These are phyloP conservation scores for Drosophila leontia DNA, from an alignment of 1,140 invertebrate species.

Conservation along the genomic window DNA sequence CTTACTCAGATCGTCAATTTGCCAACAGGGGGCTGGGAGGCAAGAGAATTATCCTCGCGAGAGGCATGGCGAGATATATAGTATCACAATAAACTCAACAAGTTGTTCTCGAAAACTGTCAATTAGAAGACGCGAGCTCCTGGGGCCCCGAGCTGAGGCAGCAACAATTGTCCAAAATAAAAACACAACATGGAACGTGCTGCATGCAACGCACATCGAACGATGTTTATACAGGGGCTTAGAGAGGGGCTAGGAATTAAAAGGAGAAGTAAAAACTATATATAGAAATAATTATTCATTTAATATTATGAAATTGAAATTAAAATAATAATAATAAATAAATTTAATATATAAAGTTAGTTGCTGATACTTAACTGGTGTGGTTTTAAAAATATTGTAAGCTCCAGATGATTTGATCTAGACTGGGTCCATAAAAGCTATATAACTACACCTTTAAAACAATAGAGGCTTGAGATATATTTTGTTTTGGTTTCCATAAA, in stretches of 20 bases:
- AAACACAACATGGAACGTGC: slow-evolving; percentile 73
- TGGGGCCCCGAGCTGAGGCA: slow-evolving; percentile 10
- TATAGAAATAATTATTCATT: neutral
- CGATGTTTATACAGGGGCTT: neutral
- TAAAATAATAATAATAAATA: too few species aligned
- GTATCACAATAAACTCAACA: slow-evolving; percentile 65
- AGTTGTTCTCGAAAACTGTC: slow-evolving; percentile 72
- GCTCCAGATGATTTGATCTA: neutral
- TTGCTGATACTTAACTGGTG: too few species aligned
- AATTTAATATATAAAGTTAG: too few species aligned
- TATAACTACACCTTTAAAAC: too few species aligned
- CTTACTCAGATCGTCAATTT: slow-evolving; percentile 34
- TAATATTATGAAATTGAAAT: too few species aligned
- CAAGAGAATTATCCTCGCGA: slow-evolving; percentile 23
- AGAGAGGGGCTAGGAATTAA: neutral
- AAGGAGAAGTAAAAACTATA: neutral
- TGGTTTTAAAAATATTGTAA: neutral
- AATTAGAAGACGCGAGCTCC: slow-evolving; percentile 52
- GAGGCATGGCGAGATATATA: slow-evolving; percentile 4
- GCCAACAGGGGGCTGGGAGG: neutral
- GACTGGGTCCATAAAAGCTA: neutral
- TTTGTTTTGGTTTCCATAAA: too few species aligned
- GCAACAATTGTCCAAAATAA: slow-evolving; percentile 76
- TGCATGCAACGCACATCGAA: slow-evolving; percentile 55
- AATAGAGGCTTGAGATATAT: too few species aligned